A percentile compares a stretch with the other conserved stretches of the same genome.
Evolutionary conservation across 2,888 invertebrate genomes (phyloP).

Genomic region (Scaeva pyrastri): DNA sequence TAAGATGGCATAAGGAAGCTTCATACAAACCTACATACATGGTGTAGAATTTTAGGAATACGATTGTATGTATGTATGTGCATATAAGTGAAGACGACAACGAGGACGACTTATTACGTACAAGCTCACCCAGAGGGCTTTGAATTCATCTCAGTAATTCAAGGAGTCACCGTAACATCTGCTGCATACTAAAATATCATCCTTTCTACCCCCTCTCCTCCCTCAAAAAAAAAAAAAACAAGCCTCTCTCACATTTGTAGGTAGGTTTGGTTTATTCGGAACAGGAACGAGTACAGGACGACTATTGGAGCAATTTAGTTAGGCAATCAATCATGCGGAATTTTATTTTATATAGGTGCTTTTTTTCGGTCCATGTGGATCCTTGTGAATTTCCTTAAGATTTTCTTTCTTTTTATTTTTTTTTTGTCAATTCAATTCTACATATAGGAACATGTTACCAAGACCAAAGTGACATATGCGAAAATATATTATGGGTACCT

Average conservation of each 20-base stretch:
- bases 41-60: too few species aligned
- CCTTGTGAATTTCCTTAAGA: conserved; percentile 21
- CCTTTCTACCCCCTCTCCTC: conserved; percentile 3
- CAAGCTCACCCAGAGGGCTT: conserved; percentile 29
- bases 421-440: not conserved
- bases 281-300: not conserved
- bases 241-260: not conserved
- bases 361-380: conserved; percentile 44
- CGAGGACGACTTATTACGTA: conserved; percentile 32
- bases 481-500: not conserved
- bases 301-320: conserved; percentile 70
- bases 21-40: too few species aligned
- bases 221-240: not conserved
- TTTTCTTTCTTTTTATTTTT: conserved; percentile 27
- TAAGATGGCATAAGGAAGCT: conserved; percentile 4
- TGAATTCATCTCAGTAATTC: conserved; percentile 18
- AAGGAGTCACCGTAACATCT: conserved; percentile 64
- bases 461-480: conserved; percentile 7
- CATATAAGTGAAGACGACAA: conserved; percentile 2
- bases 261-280: not conserved
- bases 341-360: conserved; percentile 49
- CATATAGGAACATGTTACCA: not conserved
- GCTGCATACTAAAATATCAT: conserved; percentile 68
- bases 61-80: too few species aligned
- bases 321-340: conserved; percentile 75